phyloP scores from a whole-genome alignment of 2,797 vertebrate species.

The Parauchenoglanis punctatus region DNA sequence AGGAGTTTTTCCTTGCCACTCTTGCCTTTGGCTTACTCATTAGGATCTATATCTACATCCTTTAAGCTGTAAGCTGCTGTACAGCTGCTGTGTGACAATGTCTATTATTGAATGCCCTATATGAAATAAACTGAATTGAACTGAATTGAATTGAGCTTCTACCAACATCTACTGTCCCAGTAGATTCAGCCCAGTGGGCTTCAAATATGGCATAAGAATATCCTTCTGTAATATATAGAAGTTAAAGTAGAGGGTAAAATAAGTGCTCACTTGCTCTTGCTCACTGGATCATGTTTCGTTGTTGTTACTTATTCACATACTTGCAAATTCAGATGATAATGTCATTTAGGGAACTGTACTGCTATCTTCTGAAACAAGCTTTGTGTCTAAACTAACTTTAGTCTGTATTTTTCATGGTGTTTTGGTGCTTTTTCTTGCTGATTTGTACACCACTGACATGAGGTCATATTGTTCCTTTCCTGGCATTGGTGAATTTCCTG shows the following conservation, averaged over 20 bases:
- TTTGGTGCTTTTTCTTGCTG: background rate
- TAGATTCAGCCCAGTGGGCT: background rate
- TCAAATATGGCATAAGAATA: background rate
- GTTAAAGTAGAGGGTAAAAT: background rate
- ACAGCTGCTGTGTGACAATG: background rate
- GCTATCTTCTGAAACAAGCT: background rate
- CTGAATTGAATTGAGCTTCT: background rate
- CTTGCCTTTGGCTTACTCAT: background rate
- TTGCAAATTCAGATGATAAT: background rate
- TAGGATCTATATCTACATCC: background rate
- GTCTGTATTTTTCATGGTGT: background rate
- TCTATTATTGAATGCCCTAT: background rate
- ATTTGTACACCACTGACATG: conserved; percentile 16
- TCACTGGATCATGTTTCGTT: background rate
- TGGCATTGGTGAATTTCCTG: conserved; percentile 44
- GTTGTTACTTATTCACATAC: background rate
- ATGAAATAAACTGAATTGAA: background rate
- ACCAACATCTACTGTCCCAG: background rate
- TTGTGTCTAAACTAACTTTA: background rate
- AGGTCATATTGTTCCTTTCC: conserved; percentile 12
- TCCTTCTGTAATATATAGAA: background rate
- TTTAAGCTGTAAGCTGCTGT: background rate
- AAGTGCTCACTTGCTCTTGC: background rate
- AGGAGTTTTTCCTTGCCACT: background rate
- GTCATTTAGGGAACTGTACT: background rate